Evolutionary conservation across 2,113 vertebrate genomes (phyloP).

Genomic region (Pseudopipra pipra): DNA sequence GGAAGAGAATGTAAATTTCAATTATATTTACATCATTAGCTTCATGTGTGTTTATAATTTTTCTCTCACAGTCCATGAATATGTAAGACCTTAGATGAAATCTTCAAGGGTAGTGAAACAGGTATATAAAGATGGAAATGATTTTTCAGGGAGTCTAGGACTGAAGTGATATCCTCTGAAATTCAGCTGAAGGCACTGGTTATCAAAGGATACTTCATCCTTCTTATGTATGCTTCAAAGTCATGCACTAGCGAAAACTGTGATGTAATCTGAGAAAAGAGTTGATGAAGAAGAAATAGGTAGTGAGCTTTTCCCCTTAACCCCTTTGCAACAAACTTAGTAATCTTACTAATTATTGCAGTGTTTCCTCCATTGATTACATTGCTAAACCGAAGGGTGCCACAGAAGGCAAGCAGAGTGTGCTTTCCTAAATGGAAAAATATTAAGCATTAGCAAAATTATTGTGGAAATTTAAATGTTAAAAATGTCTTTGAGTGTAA

Average conservation of each 20-base stretch:
- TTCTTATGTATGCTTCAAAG: not conserved
- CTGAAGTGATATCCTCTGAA: not conserved
- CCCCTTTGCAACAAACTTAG: not conserved
- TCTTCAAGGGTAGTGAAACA: not conserved
- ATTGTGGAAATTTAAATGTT: constrained; percentile 41
- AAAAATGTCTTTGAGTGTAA: constrained; percentile 18
- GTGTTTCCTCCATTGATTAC: not conserved
- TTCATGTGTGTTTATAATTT: not conserved
- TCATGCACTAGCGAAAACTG: not conserved
- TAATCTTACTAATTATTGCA: not conserved
- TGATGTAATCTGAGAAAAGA: not conserved
- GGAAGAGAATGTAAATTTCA: not conserved
- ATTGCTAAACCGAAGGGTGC: not conserved
- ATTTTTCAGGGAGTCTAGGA: not conserved
- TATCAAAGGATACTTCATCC: not conserved
- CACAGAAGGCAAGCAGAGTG: not conserved
- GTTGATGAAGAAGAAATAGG: not conserved
- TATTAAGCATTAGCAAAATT: constrained; percentile 2
- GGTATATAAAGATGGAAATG: not conserved
- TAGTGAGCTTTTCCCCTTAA: not conserved
- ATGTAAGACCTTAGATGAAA: not conserved
- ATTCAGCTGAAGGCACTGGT: not conserved
- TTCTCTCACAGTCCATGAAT: not conserved
- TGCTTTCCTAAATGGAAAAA: not conserved
- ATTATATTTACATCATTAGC: not conserved